Conservation (phyloP, 2,113 vertebrate genomes). For the Pterocles gutturalis region DNA sequence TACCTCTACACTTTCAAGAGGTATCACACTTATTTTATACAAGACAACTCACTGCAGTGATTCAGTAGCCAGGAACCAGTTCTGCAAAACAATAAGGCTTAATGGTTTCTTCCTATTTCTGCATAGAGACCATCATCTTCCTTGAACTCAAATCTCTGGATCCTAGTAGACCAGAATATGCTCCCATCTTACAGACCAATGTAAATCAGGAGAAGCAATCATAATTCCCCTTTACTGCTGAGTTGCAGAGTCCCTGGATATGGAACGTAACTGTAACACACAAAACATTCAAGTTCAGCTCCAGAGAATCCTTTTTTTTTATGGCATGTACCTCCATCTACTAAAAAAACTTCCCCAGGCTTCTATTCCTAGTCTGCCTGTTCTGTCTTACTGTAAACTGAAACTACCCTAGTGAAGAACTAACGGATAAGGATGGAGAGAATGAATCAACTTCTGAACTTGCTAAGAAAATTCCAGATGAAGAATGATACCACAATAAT, state of each 20-base stretch:
- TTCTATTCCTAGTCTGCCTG: background rate
- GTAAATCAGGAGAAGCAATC: background rate
- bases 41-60: background rate
- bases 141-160: background rate
- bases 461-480: background rate
- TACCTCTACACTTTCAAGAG: background rate
- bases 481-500: background rate
- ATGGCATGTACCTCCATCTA: background rate
- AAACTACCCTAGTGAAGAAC: background rate
- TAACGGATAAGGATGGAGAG: background rate
- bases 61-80: background rate
- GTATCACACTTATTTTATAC: background rate
- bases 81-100: background rate
- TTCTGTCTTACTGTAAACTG: background rate
- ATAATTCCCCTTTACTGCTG: background rate
- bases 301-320: background rate
- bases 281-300: background rate
- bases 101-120: background rate
- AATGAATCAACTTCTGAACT: background rate
- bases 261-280: background rate
- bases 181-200: background rate
- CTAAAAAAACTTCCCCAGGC: background rate
- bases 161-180: background rate
- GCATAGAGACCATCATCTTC: background rate
- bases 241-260: background rate